Conservation (phyloP, 1,140 invertebrate genomes). For the Leptinotarsa texana region DNA sequence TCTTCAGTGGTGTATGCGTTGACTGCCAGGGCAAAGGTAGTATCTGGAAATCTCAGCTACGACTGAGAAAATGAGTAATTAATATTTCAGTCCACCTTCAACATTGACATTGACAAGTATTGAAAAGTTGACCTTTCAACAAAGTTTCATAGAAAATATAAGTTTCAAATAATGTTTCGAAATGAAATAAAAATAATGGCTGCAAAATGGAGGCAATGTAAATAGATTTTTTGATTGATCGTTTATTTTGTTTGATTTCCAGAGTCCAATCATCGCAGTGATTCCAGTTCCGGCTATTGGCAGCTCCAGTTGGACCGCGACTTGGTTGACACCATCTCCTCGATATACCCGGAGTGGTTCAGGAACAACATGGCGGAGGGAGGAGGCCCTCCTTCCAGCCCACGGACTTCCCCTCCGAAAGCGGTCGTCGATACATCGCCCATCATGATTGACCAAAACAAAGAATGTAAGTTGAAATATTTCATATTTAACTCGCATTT, state of each 20-base stretch:
- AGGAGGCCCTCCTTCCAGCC: constrained; percentile 51
- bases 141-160: no score
- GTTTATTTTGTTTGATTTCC: constrained; percentile 49
- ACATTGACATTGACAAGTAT: no score
- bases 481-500: background rate
- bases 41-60: no score
- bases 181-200: no score
- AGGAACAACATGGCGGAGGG: constrained; percentile 70
- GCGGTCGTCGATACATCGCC: constrained; percentile 92
- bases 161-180: no score
- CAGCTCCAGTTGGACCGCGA: constrained; percentile 88
- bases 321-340: constrained; percentile 84
- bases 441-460: constrained; percentile 90
- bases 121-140: no score
- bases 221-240: background rate
- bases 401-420: constrained; percentile 72
- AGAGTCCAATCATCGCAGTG: constrained; percentile 80
- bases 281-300: constrained; percentile 81
- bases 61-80: no score
- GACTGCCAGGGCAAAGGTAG: no score
- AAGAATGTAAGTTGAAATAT: constrained; percentile 82
- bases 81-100: no score
- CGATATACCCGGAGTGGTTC: constrained; percentile 91
- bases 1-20: no score
- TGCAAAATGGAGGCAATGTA: no score